A percentile compares a stretch with the other conserved stretches of the same genome.
Evolutionary conservation across 2,797 vertebrate genomes (phyloP).

Genomic region (Thalassophryne amazonica): DNA sequence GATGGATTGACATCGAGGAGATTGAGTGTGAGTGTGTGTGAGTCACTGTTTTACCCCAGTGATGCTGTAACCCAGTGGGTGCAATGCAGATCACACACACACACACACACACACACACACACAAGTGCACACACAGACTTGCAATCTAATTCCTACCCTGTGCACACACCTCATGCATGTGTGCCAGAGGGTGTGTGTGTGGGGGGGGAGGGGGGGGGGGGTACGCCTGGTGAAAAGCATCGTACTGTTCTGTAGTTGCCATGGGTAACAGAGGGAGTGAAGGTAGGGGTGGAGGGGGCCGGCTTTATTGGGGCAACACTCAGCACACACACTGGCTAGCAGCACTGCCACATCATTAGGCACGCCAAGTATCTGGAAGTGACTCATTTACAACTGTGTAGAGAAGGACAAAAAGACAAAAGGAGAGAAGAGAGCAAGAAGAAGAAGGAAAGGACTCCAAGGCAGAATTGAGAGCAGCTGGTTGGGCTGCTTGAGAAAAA

Average conservation of each 20-base stretch:
- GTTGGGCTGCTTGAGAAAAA: no score
- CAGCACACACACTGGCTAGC: slow-evolving; percentile 35
- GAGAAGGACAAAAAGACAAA: no score
- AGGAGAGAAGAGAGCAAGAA: no score
- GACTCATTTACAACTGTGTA: slow-evolving; percentile 31
- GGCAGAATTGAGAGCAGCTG: no score
- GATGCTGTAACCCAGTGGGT: slow-evolving; percentile 33
- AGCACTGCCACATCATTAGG: slow-evolving; percentile 38
- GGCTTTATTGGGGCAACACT: slow-evolving; percentile 27
- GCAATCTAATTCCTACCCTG: neutral
- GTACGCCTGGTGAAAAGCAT: slow-evolving; percentile 28
- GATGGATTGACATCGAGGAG: slow-evolving; percentile 58
- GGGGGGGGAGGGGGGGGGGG: neutral
- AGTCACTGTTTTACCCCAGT: slow-evolving; percentile 49
- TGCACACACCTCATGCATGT: slow-evolving; percentile 5
- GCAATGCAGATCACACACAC: neutral
- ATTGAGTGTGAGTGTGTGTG: slow-evolving; percentile 51
- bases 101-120: slow-evolving; percentile 7
- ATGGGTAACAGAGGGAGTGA: slow-evolving; percentile 62
- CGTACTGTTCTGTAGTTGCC: slow-evolving; percentile 69
- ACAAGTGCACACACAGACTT: neutral
- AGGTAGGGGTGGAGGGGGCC: slow-evolving; percentile 10
- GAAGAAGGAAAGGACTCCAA: no score
- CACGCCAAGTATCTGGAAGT: slow-evolving; percentile 44
- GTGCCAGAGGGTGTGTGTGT: slow-evolving; percentile 19